Evolutionary conservation across 2,888 invertebrate species (phyloP).

Genomic region (Diarsia brunnea): DNA sequence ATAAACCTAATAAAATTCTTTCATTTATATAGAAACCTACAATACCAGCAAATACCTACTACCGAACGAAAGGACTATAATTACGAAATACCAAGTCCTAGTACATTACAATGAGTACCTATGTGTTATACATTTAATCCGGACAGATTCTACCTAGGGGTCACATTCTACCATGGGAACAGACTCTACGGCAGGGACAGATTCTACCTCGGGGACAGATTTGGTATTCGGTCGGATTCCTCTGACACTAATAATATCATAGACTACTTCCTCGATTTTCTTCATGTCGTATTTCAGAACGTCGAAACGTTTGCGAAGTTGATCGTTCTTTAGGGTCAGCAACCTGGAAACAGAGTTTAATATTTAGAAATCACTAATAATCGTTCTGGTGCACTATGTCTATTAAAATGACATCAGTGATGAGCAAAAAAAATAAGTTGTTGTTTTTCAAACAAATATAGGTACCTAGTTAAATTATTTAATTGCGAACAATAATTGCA

Average conservation of each 20-base stretch:
- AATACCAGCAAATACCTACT: no score
- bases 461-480: no score
- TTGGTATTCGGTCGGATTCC: slow-evolving; percentile 88
- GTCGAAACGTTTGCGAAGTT: slow-evolving; percentile 96
- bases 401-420: not conserved
- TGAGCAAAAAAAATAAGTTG: not conserved
- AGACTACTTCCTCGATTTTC: slow-evolving; percentile 98
- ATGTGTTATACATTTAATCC: no score
- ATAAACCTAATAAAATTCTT: no score
- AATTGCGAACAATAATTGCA: not conserved
- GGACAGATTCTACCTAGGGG: no score
- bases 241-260: slow-evolving; percentile 96
- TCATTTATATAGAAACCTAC: no score
- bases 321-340: slow-evolving; percentile 97
- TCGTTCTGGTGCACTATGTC: not conserved
- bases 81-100: no score
- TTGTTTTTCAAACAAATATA: not conserved
- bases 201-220: no score
- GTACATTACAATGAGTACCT: no score
- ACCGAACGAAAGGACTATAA: no score
- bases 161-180: no score
- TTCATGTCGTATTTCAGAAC: slow-evolving; percentile 97
- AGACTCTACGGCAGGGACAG: no score
- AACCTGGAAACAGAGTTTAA: slow-evolving; percentile 81
- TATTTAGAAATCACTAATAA: not conserved